A percentile compares a stretch with the other conserved stretches of the same genome.
phyloP scores from a whole-genome alignment of 2,113 vertebrate genomes.

The Clupea harengus region DNA sequence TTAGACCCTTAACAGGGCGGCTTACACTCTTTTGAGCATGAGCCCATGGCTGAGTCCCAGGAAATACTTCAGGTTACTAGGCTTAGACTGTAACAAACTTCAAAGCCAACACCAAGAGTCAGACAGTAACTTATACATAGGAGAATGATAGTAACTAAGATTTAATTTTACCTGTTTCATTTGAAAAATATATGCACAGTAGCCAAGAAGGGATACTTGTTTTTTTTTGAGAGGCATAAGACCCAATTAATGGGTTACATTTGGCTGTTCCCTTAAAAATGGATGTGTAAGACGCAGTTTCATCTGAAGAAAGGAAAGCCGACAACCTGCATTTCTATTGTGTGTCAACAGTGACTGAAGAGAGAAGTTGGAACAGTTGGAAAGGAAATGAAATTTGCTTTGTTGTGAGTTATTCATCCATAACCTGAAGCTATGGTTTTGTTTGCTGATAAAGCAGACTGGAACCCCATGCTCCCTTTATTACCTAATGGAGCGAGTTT shows the following conservation, averaged over 20 bases:
- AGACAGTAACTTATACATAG: neutral
- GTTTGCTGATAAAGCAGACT: constrained; percentile 15
- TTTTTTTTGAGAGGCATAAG: neutral
- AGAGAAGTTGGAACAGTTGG: neutral
- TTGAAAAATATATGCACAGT: neutral
- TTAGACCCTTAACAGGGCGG: neutral
- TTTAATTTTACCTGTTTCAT: neutral
- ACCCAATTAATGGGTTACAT: neutral
- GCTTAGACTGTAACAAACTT: neutral
- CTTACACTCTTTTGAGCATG: constrained; percentile 27
- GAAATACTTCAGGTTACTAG: neutral
- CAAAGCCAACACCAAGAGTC: neutral
- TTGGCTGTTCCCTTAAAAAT: neutral
- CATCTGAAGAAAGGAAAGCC: neutral
- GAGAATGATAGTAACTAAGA: neutral
- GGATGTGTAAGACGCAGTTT: neutral
- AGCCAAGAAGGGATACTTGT: neutral
- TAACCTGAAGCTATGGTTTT: constrained; percentile 4
- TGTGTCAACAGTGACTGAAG: constrained; percentile 13
- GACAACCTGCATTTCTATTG: neutral
- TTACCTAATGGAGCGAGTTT: constrained; percentile 44
- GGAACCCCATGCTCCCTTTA: constrained; percentile 16
- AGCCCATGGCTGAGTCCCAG: constrained; percentile 13
- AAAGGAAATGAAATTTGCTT: constrained; percentile 4
- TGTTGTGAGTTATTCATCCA: constrained; percentile 7